Conservation (phyloP, 2,888 invertebrate species). For the Platynereis dumerilii region DNA sequence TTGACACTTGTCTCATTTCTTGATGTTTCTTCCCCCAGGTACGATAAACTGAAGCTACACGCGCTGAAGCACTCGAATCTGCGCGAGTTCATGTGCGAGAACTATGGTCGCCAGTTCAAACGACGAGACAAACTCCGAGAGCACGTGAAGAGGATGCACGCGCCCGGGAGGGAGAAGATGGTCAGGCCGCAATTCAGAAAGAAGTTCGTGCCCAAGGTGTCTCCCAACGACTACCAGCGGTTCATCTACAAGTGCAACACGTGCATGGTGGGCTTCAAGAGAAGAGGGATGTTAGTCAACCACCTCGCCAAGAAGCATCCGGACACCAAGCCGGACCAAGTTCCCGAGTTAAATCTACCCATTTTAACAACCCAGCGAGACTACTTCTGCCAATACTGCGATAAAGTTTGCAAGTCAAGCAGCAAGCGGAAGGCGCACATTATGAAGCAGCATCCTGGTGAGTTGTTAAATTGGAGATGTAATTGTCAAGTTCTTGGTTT, state of each 20-base stretch:
- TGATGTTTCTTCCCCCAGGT: no score
- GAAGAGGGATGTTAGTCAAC: slow-evolving; percentile 82
- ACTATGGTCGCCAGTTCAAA: slow-evolving; percentile 80
- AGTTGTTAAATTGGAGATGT: no score
- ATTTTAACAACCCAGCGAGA: slow-evolving; percentile 78
- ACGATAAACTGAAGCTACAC: slow-evolving; percentile 77
- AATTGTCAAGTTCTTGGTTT: no score
- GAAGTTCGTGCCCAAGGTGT: slow-evolving; percentile 26
- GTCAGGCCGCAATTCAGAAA: background rate
- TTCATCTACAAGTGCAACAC: slow-evolving; percentile 80
- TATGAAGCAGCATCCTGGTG: no score
- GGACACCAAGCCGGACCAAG: no score
- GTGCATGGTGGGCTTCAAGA: slow-evolving; percentile 79
- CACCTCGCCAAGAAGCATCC: no score
- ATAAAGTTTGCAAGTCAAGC: slow-evolving; percentile 78
- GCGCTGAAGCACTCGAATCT: slow-evolving; percentile 73
- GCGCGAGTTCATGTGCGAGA: slow-evolving; percentile 76
- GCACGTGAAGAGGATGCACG: slow-evolving; percentile 70
- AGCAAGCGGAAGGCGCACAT: slow-evolving; percentile 85
- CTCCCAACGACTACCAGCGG: slow-evolving; percentile 73
- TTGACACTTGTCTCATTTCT: no score
- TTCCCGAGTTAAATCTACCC: slow-evolving; percentile 78
- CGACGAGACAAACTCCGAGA: slow-evolving; percentile 73
- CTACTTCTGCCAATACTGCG: slow-evolving; percentile 85
- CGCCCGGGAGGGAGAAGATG: slow-evolving; percentile 21